These are phyloP conservation scores for Ashinkailepas kermadecensis DNA, from an alignment of 2,888 invertebrate species.

Conservation along the genomic window DNA sequence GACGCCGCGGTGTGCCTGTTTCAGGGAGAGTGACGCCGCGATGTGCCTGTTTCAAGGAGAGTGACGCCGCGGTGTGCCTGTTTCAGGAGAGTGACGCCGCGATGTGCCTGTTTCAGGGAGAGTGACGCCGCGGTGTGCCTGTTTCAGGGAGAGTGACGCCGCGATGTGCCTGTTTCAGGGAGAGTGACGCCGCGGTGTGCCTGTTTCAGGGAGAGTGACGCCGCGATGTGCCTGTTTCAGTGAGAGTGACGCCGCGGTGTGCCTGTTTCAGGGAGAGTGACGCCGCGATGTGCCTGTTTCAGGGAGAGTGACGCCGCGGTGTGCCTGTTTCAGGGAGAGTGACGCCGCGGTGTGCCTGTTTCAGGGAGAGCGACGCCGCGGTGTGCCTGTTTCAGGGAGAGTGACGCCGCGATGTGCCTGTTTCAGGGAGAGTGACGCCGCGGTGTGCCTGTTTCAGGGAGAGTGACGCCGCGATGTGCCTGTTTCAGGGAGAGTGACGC, in stretches of 20 bases:
- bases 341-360: conserved; percentile 44
- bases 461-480: conserved; percentile 45
- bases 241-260: too few species aligned
- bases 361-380: conserved; percentile 61
- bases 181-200: too few species aligned
- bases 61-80: too few species aligned
- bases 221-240: too few species aligned
- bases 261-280: conserved; percentile 67
- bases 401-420: conserved; percentile 45
- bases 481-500: conserved; percentile 67
- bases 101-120: too few species aligned
- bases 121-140: too few species aligned
- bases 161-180: conserved; percentile 54
- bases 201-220: too few species aligned
- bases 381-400: conserved; percentile 62
- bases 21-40: conserved; percentile 59
- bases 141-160: too few species aligned
- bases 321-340: conserved; percentile 66
- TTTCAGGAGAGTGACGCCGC: too few species aligned
- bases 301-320: conserved; percentile 57
- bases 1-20: conserved; percentile 44
- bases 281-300: conserved; percentile 46
- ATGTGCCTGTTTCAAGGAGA: too few species aligned
- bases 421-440: conserved; percentile 63
- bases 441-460: conserved; percentile 58